Evolutionary conservation across 2,888 invertebrate genomes (phyloP), one percentile per base, ranked within the genome.

Genomic region (Lithophane leautieri): DNA sequence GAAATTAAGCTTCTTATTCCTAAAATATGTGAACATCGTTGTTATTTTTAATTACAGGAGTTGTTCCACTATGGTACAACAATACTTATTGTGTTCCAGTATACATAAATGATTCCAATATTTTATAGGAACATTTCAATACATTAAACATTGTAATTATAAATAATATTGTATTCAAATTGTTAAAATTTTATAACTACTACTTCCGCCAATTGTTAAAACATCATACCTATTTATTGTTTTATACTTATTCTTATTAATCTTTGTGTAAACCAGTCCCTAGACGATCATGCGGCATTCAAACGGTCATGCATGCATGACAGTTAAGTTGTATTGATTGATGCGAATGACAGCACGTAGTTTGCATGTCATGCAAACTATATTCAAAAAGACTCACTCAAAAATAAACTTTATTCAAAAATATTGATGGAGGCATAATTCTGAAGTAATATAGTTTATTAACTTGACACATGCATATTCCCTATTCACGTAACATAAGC

Each of bases 161-260:
- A 67, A 73, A 78, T 77, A 61, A 54, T 62, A 54, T 62, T 66
- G 56, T 56, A 73, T 73, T 34, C 40, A 50, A 65, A 60, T 47
- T 65, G 16, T 9, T 68, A n/a, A 25, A 47, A 34, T 50, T 62
- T 19, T 34, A 61, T 52, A 73, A 61, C 8, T 44, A 73, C 69
- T 44, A 73, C 84, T 83, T 86, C 78, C 76, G 72, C 80, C 72
- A 78, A 66, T 82, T 65, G 58, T 73, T 69, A 58, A 28, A 60
- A 70, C 11, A 50, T 50, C 28, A 34, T 42, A 60, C 40, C 19
- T 73, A 81, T 74, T 69, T 73, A 66, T 73, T 79, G 76, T 61
- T 56, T 66, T 70, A 70, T 52, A 70, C 25, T 72, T 77, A 70
- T 68, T 81, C 63, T 71, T 70, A 78, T 76, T 78, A 47, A 34